These are phyloP conservation scores for Spatulosminthurus flaviceps DNA, from an alignment of 2,888 invertebrate species.

Conservation along the genomic window DNA sequence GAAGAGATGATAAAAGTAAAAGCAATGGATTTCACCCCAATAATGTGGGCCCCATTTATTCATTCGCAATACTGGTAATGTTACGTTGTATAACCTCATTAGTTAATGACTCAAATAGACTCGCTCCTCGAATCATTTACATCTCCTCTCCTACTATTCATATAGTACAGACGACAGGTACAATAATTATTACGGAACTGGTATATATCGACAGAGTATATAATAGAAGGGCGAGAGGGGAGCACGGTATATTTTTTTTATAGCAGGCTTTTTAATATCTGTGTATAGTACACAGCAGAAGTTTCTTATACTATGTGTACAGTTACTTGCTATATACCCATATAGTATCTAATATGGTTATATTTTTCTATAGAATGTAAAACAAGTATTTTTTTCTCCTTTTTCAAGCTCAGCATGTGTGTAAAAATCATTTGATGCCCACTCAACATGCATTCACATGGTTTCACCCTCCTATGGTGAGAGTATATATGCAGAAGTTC, in stretches of 20 bases:
- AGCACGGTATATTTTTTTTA: no score
- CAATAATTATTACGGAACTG: slow-evolving; percentile 9
- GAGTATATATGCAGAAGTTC: background rate
- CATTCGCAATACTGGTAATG: background rate
- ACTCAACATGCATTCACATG: background rate
- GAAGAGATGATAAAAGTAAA: background rate
- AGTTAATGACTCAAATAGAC: background rate
- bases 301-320: no score
- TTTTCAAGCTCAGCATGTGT: slow-evolving; percentile 29
- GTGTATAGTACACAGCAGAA: no score
- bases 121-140: background rate
- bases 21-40: background rate
- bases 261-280: no score
- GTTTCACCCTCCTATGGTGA: background rate
- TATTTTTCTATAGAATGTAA: background rate
- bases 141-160: background rate
- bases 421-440: slow-evolving; percentile 19
- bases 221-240: no score
- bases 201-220: no score
- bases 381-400: background rate
- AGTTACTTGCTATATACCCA: no score
- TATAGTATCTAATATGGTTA: no score
- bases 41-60: background rate
- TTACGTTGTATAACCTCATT: background rate
- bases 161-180: background rate